Percentiles rank a stretch among this genome's conserved stretches.
Evolutionary conservation across 53 echinoderm and acorn worm species (phyloP).

Genomic region (Holothuria leucospilota): DNA sequence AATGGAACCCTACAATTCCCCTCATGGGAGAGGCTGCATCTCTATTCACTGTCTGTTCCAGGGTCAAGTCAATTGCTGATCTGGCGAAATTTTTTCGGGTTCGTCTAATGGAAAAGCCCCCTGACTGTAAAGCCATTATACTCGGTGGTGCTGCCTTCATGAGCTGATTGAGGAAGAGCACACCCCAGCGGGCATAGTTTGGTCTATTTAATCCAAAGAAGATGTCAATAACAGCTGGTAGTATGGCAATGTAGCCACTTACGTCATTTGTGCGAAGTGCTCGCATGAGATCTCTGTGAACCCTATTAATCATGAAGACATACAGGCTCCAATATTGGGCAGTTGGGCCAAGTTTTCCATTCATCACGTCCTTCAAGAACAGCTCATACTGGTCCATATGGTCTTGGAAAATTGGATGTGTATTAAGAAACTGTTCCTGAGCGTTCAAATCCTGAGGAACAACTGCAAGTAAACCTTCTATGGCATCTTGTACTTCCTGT

Average conservation of each 20-base stretch:
- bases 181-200: slow-evolving; percentile 82
- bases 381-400: slow-evolving; percentile 60
- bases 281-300: slow-evolving; percentile 61
- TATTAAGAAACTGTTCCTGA: slow-evolving; percentile 48
- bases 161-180: slow-evolving; percentile 69
- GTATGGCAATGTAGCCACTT: slow-evolving; percentile 55
- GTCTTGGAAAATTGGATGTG: slow-evolving; percentile 44
- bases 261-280: slow-evolving; percentile 54
- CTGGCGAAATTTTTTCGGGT: slow-evolving; percentile 52
- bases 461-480: slow-evolving; percentile 32
- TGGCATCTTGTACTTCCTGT: slow-evolving; percentile 51
- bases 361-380: slow-evolving; percentile 65
- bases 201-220: slow-evolving; percentile 75
- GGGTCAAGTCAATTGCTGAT: slow-evolving; percentile 68
- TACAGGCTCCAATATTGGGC: slow-evolving; percentile 68
- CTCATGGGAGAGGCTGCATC: slow-evolving; percentile 82
- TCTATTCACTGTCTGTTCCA: slow-evolving; percentile 75
- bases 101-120: slow-evolving; percentile 67
- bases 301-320: slow-evolving; percentile 65
- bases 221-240: slow-evolving; percentile 55
- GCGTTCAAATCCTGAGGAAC: slow-evolving; percentile 34
- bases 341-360: slow-evolving; percentile 64
- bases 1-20: slow-evolving; percentile 68
- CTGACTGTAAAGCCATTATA: slow-evolving; percentile 43
- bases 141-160: slow-evolving; percentile 44